Evolutionary conservation across 2,888 invertebrate species (phyloP).

Genomic region (Aphelenchoides bicaudatus): DNA sequence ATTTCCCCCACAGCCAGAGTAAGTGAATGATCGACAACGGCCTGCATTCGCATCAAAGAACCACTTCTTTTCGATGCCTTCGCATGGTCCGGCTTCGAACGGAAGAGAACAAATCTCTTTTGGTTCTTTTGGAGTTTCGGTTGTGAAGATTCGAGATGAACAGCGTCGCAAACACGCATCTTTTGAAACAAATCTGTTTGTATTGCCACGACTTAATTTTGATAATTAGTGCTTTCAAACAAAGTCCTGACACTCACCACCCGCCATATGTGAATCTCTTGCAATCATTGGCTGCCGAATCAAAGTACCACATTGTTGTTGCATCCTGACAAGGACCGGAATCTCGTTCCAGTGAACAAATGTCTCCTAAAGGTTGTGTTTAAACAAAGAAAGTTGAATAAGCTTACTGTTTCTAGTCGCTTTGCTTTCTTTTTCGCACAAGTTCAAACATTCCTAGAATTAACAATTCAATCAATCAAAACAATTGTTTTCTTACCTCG

Average conservation of each 20-base stretch:
- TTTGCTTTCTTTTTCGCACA: slow-evolving; percentile 21
- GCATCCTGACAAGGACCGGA: slow-evolving; percentile 56
- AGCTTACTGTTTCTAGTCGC: background rate
- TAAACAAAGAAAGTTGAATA: background rate
- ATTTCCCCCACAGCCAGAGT: slow-evolving; percentile 54
- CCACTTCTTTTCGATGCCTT: slow-evolving; percentile 33
- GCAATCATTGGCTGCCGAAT: slow-evolving; percentile 35
- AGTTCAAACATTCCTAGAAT: slow-evolving; percentile 17
- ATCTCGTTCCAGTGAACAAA: slow-evolving; percentile 35
- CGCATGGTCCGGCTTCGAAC: slow-evolving; percentile 45
- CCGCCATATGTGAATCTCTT: slow-evolving; percentile 56
- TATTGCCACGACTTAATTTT: slow-evolving; percentile 56
- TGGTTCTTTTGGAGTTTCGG: slow-evolving; percentile 22
- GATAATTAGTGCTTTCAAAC: too few relatives aligned
- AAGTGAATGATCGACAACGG: slow-evolving; percentile 46
- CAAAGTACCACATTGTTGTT: slow-evolving; percentile 54
- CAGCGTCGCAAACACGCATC: slow-evolving; percentile 35
- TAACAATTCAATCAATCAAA: too few relatives aligned
- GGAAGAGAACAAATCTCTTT: slow-evolving; percentile 40
- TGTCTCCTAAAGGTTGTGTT: slow-evolving; percentile 26
- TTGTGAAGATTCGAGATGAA: slow-evolving; percentile 20
- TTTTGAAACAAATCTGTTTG: slow-evolving; percentile 30
- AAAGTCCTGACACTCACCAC: too few relatives aligned
- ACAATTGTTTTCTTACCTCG: slow-evolving; percentile 52
- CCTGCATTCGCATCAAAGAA: slow-evolving; percentile 47